These are phyloP conservation scores for Psammodynastes pulverulentus DNA, from an alignment of 2,113 vertebrate species.

Conservation along the genomic window DNA sequence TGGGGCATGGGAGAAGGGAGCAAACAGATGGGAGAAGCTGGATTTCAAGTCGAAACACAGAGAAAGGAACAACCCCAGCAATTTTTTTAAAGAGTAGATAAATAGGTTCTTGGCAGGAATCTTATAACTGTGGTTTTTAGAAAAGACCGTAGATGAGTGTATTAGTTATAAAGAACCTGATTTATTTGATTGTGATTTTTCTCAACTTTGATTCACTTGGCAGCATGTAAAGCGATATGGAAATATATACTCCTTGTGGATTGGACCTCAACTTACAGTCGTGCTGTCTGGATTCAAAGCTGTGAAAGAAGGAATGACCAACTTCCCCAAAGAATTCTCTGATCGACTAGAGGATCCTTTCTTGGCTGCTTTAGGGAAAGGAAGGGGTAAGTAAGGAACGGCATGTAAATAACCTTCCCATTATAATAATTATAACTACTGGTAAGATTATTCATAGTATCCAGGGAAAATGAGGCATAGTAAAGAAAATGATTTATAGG, in stretches of 20 bases:
- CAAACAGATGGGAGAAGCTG: background rate
- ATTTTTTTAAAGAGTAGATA: background rate
- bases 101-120: background rate
- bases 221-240: background rate
- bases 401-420: background rate
- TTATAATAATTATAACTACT: no score
- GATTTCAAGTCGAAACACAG: background rate
- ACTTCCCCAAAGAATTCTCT: background rate
- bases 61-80: background rate
- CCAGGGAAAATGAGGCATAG: no score
- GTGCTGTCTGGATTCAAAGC: background rate
- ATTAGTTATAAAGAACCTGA: background rate
- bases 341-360: background rate
- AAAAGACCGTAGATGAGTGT: background rate
- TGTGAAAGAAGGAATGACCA: background rate
- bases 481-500: no score
- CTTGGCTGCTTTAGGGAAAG: background rate
- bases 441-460: no score
- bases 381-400: background rate
- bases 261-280: background rate
- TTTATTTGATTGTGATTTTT: no score
- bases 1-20: background rate
- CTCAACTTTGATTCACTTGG: background rate
- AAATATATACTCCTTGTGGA: background rate
- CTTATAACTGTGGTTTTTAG: background rate